Percentiles rank a stretch among this genome's conserved stretches.
These are phyloP conservation scores for Entomyzon cyanotis DNA, from an alignment of 2,113 vertebrate species.

Conservation along the genomic window DNA sequence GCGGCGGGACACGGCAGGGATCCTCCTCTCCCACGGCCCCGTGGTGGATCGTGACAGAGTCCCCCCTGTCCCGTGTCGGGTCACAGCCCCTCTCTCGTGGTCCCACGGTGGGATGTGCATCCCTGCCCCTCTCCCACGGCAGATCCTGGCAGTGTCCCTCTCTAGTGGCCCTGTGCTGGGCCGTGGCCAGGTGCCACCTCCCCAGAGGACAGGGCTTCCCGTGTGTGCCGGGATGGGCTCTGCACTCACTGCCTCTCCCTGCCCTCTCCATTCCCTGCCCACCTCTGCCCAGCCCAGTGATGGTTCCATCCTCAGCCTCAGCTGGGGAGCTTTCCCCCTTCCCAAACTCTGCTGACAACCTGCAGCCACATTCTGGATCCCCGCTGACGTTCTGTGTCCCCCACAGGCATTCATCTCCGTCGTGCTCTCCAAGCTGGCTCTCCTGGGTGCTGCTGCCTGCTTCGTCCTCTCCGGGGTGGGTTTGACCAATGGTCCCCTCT, in stretches of 20 bases:
- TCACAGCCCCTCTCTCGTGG: rapidly evolving
- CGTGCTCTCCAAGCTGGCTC: constrained; percentile 66
- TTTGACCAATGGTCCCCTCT: constrained; percentile 75
- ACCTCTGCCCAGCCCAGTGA: not conserved
- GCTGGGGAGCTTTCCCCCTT: not conserved
- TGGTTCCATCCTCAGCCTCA: not conserved
- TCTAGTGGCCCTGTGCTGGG: rapidly evolving
- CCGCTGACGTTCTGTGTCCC: rapidly evolving
- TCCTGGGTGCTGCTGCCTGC: constrained; percentile 70
- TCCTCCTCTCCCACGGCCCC: rapidly evolving
- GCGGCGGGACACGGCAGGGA: rapidly evolving
- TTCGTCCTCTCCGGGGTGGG: constrained; percentile 70
- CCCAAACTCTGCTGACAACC: rapidly evolving
- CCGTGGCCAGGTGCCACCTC: not conserved
- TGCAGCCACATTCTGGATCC: rapidly evolving
- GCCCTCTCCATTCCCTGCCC: not conserved
- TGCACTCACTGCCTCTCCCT: not conserved
- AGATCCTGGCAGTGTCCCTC: not conserved
- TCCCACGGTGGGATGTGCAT: not conserved
- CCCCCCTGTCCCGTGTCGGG: rapidly evolving
- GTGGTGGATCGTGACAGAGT: rapidly evolving
- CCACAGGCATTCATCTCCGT: constrained; percentile 68
- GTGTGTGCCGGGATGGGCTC: not conserved
- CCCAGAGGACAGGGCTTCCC: not conserved
- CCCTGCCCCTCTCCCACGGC: not conserved